Base-by-base conservation (phyloP, 1,140 invertebrate genomes). In the Drosophila fuyamai region DNA sequence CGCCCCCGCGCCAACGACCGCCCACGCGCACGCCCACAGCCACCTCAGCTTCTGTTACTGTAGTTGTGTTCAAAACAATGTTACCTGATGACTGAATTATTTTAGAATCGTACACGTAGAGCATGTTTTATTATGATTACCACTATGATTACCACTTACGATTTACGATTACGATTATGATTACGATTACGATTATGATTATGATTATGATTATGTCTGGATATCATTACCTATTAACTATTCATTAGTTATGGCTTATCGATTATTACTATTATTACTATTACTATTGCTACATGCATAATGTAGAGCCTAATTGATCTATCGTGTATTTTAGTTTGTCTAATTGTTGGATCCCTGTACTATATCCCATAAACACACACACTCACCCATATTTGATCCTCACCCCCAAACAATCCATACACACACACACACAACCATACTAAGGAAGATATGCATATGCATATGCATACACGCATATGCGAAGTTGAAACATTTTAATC, bases 21-120 rank as follows among this genome's bases (percentile, higher is more conserved):
- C 48, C 65, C 46, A 72, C 59, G 62, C 68, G 67, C 75, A 72
- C 74, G 70, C 81, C 36, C 36, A 9, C 81, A 65, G 70, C 77
- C 63, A 72, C 91, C 76, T 79, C 91, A 81, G 88, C 91, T 81
- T 88, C 90, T 88, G 91, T 92, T 90, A 92, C 91, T 91, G 91
- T 92, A 92, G 91, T 92, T 92, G 91, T 92, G 81, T 92, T 92
- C 84, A 92, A 92, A 92, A 92, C 91, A 92, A 90, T 92, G 91
- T 92, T 92, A 92, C 91, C 91, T 92, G 91, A 92, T 88, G 91
- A 92, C 90, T 92, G 91, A 92, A 92, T 92, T 92, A 92, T 81
- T 91, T 91, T 91, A 91, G 81, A 90, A 81, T 84, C 56, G 71
- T 81, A 90, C 70, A 88, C 82, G 65, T 89, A 88, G 81, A 71